phyloP scores from a whole-genome alignment of 2,113 vertebrate species.

The Cervus canadensis region DNA sequence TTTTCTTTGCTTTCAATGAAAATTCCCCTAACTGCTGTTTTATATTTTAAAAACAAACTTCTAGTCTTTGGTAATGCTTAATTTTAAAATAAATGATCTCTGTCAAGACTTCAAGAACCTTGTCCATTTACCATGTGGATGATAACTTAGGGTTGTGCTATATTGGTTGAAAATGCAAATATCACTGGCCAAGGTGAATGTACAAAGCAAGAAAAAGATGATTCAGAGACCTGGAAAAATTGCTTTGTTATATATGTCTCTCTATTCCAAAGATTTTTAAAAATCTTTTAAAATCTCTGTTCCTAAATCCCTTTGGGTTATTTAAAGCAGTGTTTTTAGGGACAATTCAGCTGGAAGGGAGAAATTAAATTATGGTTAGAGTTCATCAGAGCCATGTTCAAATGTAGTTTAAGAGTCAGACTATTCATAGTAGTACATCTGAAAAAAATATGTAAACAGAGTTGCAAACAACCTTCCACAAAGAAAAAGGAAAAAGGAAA shows the following conservation, averaged over 20 bases:
- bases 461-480: neutral
- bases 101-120: neutral
- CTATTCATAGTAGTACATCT: neutral
- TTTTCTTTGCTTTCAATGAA: constrained; percentile 37
- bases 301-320: neutral
- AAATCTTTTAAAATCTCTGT: neutral
- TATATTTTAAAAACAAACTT: neutral
- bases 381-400: neutral
- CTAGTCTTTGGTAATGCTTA: neutral
- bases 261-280: neutral
- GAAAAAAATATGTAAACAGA: neutral
- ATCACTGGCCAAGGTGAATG: neutral
- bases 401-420: neutral
- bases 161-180: neutral
- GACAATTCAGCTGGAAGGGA: neutral
- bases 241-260: neutral
- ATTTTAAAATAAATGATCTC: neutral
- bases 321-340: neutral
- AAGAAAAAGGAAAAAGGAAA: neutral
- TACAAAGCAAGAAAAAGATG: neutral
- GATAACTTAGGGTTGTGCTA: neutral
- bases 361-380: neutral
- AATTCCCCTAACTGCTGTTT: neutral
- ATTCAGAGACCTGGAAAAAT: neutral
- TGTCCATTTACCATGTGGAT: neutral